Conservation (phyloP, 2,888 invertebrate genomes). For the Colletes collaris region DNA sequence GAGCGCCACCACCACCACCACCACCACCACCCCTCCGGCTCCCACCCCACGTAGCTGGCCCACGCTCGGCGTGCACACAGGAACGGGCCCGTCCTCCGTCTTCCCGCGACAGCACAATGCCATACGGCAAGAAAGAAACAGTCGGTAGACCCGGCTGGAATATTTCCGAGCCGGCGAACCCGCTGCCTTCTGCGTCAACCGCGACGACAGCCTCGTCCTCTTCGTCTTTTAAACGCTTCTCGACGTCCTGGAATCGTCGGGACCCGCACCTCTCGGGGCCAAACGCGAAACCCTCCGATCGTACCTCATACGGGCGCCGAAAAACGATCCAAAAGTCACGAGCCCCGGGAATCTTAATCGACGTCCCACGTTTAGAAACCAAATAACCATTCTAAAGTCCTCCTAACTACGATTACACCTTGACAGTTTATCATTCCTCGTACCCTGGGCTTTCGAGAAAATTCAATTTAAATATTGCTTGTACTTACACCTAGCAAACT, state of each 20-base stretch:
- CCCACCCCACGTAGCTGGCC: slow-evolving; percentile 69
- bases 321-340: no score
- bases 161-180: slow-evolving; percentile 4
- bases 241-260: background rate
- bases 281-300: no score
- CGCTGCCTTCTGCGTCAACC: slow-evolving; percentile 12
- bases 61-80: slow-evolving; percentile 20
- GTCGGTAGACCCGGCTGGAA: slow-evolving; percentile 25
- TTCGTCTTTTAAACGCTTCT: background rate
- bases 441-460: no score
- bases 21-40: slow-evolving; percentile 39
- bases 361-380: no score
- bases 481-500: no score
- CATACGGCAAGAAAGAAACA: slow-evolving; percentile 29
- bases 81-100: slow-evolving; percentile 30
- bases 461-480: no score
- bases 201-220: background rate
- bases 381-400: no score
- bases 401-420: no score
- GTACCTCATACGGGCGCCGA: no score
- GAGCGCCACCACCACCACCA: slow-evolving; percentile 53
- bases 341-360: no score
- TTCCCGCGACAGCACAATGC: slow-evolving; percentile 53
- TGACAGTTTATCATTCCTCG: no score
- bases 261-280: background rate